A percentile compares a stretch with the other conserved stretches of the same genome.
phyloP scores from a whole-genome alignment of 2,113 vertebrate genomes.

The Amphilophus citrinellus region DNA sequence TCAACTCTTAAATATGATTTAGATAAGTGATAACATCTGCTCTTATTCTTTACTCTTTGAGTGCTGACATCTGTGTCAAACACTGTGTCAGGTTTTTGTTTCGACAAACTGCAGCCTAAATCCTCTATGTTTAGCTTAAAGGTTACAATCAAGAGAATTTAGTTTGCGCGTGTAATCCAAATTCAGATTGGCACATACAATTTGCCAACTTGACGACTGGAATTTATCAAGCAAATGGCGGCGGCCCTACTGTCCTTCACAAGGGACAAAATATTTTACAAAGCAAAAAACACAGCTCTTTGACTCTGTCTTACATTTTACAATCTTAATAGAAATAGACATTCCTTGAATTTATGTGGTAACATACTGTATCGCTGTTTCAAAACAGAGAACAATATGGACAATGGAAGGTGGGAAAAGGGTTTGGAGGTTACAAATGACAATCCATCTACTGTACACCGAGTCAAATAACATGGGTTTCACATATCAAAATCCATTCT shows the following conservation, averaged over 20 bases:
- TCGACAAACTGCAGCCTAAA: constrained; percentile 72
- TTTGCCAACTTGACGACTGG: constrained; percentile 41
- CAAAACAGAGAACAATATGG: constrained; percentile 50
- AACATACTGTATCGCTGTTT: constrained; percentile 57
- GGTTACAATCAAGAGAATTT: constrained; percentile 72
- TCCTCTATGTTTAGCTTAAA: constrained; percentile 57
- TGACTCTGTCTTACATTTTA: constrained; percentile 49
- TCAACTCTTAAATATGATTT: constrained; percentile 74
- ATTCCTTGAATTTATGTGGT: constrained; percentile 59
- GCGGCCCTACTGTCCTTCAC: constrained; percentile 53
- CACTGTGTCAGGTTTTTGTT: constrained; percentile 74
- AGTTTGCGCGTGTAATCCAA: constrained; percentile 46
- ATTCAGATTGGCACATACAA: constrained; percentile 39
- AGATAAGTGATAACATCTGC: constrained; percentile 60
- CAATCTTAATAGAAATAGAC: constrained; percentile 66
- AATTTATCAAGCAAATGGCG: constrained; percentile 24
- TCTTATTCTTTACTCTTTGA: constrained; percentile 64
- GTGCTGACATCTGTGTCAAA: constrained; percentile 48
- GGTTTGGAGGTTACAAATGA: constrained; percentile 44
- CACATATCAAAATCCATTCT: constrained; percentile 76
- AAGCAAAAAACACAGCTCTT: constrained; percentile 43
- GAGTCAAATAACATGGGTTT: constrained; percentile 70
- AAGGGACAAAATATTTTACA: constrained; percentile 56
- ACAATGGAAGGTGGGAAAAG: constrained; percentile 17
- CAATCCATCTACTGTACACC: constrained; percentile 70